Base-by-base conservation (phyloP, 2,113 vertebrate species). In the Neoarius graeffei region DNA sequence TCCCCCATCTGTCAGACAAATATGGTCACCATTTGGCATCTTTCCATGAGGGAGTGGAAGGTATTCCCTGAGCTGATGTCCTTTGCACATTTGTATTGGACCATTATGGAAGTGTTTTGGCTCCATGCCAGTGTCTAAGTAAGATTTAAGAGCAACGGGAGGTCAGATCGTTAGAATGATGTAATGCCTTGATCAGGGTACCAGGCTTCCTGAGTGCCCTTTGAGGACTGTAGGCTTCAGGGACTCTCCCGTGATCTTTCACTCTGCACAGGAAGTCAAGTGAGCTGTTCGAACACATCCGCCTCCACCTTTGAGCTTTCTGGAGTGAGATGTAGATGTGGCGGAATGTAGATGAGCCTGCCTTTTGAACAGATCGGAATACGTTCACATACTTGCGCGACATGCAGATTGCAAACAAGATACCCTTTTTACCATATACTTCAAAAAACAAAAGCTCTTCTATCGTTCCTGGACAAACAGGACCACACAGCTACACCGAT, bases 101-200 rank as follows among this genome's bases (percentile, higher is more conserved):
- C 30, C 52, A 64, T 74, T 80, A 56, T 30, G 87, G 85, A 64
- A 85, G 59, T 3, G 17, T 57, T 74, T 81, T 90, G 88, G 86
- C 82, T 2, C 42, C 17, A 10, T 76, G 69, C 88, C 81, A 57
- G 81, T 82, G 35, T 79, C 88, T 91, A 83, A 91, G 90, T 73
- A 35, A 90, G 92, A 93, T 93, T 93, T 92, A 93, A 89, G 91
- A 90, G 87, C 89, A 85, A 89, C 89, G 91, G 92, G 92, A 93
- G 93, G 92, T 95, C 94, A 92, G 42, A 71, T 90, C 57, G 50
- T 86, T 89, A 88, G 67, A 85, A 89, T 95, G 95, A 95, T 93
- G 95, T 94, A 93, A 95, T 93, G 92, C 86, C 87, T 91, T 91
- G 89, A 89, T 91, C 92, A 86, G 90, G 91, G 93, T 91, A 90